Conservation (phyloP, 2,888 invertebrate species). For the Chymomyza fuscimana region DNA sequence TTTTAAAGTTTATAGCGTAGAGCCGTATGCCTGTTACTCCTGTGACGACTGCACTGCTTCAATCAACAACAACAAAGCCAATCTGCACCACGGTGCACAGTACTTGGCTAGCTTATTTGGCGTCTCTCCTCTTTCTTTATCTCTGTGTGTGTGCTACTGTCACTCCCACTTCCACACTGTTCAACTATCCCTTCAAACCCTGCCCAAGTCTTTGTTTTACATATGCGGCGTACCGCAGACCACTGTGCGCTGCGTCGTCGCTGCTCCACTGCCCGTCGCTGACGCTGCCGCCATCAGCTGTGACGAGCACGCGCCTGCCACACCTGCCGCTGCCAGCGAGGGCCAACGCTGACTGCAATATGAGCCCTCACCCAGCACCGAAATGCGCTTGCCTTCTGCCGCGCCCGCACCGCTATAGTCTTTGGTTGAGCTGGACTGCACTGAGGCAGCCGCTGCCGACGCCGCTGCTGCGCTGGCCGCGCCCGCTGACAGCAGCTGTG, state of each 20-base stretch:
- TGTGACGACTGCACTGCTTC: conserved; percentile 68
- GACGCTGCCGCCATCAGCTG: conserved; percentile 70
- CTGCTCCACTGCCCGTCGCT: conserved; percentile 62
- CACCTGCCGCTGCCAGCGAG: conserved; percentile 74
- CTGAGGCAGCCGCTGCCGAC: conserved; percentile 32
- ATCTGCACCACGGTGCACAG: background rate
- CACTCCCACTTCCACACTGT: conserved; percentile 23
- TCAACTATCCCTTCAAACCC: background rate
- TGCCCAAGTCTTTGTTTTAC: conserved; percentile 67
- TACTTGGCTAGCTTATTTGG: conserved; percentile 62
- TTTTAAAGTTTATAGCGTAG: conserved; percentile 31
- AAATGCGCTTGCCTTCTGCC: conserved; percentile 78
- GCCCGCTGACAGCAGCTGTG: conserved; percentile 80
- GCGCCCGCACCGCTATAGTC: conserved; percentile 55
- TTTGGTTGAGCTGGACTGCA: conserved; percentile 60
- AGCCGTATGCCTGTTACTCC: conserved; percentile 53
- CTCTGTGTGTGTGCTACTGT: background rate
- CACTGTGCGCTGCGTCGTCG: conserved; percentile 72
- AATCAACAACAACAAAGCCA: conserved; percentile 43
- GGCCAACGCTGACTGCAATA: conserved; percentile 80
- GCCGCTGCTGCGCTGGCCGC: conserved; percentile 67
- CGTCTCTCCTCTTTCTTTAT: conserved; percentile 55
- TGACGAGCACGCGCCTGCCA: conserved; percentile 71
- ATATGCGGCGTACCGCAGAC: conserved; percentile 80
- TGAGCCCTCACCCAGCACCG: conserved; percentile 79